Evolutionary conservation across 1,140 invertebrate genomes (phyloP), one percentile per base, ranked within the genome.

Genomic region (Copidosoma floridanum): DNA sequence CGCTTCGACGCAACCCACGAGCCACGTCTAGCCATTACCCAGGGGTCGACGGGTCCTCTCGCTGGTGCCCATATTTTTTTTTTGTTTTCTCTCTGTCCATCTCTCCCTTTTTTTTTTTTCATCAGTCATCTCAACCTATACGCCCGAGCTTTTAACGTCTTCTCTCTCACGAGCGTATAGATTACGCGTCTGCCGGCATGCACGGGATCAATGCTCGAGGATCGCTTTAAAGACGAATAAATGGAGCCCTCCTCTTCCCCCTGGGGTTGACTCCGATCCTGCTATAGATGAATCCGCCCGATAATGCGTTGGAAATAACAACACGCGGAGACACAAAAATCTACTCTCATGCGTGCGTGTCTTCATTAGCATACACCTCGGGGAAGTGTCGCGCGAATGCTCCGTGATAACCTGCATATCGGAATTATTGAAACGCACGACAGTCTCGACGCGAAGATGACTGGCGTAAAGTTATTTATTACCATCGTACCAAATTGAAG

Each of bases 1-100:
- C 64, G 77, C 47, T 72, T 61, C 63, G 50, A 65, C 61, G 62
- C 63, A 59, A 48, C 27, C 55, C 44, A 52, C 47, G 48, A 48
- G 48, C 32, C 12, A 32, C n/a, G n/a, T n/a, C n/a, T n/a, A n/a
- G n/a, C n/a, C n/a, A n/a, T n/a, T n/a, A n/a, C n/a, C n/a, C n/a
- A n/a, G n/a, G n/a, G n/a, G 18, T n/a, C 40, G 43, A 14, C n/a
- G 24, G n/a, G n/a, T n/a, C n/a, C n/a, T n/a, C n/a, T n/a, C n/a
- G n/a, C n/a, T n/a, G n/a, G 1, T 21, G 12, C 29, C 12, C 29
- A 32, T 12, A 32, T 55, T 52, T 61, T 55, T 61, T 54, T 29
- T n/a, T n/a, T n/a, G n/a, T n/a, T n/a, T n/a, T n/a, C n/a, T n/a
- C n/a, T n/a, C n/a, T n/a, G 32, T 35, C 32, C 7, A 35, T 35